phyloP scores from a whole-genome alignment of 2,888 invertebrate species.

The Drepana falcataria region DNA sequence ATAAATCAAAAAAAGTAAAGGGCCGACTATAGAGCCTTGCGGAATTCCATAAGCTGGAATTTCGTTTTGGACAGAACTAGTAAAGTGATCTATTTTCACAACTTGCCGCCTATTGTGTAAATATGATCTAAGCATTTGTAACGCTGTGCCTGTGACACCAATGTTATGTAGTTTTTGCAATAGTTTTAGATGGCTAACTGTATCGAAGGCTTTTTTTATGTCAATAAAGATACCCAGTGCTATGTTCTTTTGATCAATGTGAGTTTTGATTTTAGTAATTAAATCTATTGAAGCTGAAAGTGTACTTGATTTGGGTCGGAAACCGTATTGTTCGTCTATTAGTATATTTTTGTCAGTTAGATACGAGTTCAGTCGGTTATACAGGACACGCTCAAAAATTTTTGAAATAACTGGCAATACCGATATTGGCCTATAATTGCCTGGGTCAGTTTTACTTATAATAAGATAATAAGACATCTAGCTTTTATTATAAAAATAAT shows the following conservation, averaged over 20 bases:
- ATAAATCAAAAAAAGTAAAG: no score
- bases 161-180: background rate
- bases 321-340: no score
- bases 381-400: no score
- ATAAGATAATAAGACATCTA: no score
- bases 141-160: background rate
- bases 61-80: background rate
- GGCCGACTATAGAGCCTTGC: background rate
- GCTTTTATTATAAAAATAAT: no score
- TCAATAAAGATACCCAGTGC: background rate
- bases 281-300: no score
- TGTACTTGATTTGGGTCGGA: background rate
- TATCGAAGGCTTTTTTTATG: background rate
- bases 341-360: no score
- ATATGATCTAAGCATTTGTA: background rate
- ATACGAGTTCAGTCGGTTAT: no score
- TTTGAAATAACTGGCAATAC: no score
- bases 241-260: no score
- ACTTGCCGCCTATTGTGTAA: background rate
- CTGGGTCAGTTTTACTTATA: slow-evolving; percentile 3
- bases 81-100: background rate
- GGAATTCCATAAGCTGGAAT: background rate
- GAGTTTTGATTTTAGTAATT: no score
- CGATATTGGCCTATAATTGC: slow-evolving; percentile 8
- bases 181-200: background rate